phyloP scores from a whole-genome alignment of 2,888 invertebrate species.

The Rhamphomyia laevipes region DNA sequence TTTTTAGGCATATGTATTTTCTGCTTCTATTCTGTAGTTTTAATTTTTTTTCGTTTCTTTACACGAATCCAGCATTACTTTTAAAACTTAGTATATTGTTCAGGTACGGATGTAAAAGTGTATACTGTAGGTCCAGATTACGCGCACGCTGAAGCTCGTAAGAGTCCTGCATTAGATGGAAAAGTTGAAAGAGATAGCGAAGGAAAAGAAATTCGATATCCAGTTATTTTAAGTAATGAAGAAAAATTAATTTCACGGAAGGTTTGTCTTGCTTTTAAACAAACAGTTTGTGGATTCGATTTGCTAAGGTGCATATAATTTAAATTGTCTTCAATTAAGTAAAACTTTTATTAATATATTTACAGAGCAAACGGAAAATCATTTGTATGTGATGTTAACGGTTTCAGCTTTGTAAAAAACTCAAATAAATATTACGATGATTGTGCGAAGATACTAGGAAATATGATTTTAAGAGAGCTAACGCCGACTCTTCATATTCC shows the following conservation, averaged over 20 bases:
- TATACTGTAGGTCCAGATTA: conserved; percentile 99
- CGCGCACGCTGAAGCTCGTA: conserved; percentile 97
- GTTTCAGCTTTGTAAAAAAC: conserved; percentile 99
- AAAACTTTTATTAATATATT: conserved; percentile 14
- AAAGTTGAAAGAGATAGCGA: conserved; percentile 97
- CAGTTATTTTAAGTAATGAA: conserved; percentile 91
- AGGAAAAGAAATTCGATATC: conserved; percentile 96
- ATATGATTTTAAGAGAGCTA: conserved; percentile 90
- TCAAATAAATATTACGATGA: conserved; percentile 99
- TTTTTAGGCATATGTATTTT: no score
- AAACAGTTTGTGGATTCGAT: conserved; percentile 99
- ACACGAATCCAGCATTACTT: conserved; percentile 37
- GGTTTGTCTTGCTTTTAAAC: conserved; percentile 92
- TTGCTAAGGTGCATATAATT: conserved; percentile 53
- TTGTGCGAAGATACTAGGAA: conserved; percentile 95
- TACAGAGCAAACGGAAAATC: conserved; percentile 93
- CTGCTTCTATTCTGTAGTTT: no score
- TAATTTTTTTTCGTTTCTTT: no score
- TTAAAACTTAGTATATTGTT: conserved; percentile 37
- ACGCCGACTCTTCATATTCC: conserved; percentile 95
- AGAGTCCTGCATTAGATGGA: conserved; percentile 95
- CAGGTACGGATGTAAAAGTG: conserved; percentile 67
- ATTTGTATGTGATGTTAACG: conserved; percentile 99
- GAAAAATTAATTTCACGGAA: conserved; percentile 97
- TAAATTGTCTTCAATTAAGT: background rate